These are phyloP conservation scores for Phainopepla nitens DNA, from an alignment of 2,113 vertebrate species.

Conservation along the genomic window DNA sequence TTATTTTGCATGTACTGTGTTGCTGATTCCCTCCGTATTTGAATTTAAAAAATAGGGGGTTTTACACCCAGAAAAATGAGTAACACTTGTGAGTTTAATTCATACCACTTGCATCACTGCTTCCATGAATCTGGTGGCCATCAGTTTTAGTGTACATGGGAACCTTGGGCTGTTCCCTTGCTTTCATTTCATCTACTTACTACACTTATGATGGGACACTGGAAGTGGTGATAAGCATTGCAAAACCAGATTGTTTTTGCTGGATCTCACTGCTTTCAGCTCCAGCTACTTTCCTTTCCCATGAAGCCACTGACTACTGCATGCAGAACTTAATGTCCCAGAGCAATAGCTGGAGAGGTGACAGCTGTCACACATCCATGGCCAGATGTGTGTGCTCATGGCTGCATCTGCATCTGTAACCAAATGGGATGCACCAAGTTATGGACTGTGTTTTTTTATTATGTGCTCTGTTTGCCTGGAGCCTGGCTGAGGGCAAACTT, in stretches of 20 bases:
- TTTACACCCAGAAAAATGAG: slow-evolving; percentile 29
- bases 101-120: background rate
- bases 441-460: background rate
- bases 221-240: background rate
- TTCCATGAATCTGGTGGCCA: background rate
- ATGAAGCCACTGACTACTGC: background rate
- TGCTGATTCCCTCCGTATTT: background rate
- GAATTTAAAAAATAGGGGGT: background rate
- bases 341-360: background rate
- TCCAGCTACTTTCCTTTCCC: background rate
- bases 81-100: background rate
- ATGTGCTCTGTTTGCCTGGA: background rate
- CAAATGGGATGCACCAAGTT: background rate
- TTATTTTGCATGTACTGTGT: background rate
- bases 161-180: background rate
- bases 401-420: background rate
- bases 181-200: background rate
- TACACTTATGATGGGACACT: background rate
- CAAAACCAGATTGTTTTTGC: background rate
- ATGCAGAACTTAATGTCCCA: background rate
- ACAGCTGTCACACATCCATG: background rate
- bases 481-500: background rate
- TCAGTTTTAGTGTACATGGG: background rate
- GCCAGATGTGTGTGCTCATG: background rate
- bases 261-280: background rate